phyloP scores from a whole-genome alignment of 1,140 invertebrate species.

The Hirudo medicinalis region DNA sequence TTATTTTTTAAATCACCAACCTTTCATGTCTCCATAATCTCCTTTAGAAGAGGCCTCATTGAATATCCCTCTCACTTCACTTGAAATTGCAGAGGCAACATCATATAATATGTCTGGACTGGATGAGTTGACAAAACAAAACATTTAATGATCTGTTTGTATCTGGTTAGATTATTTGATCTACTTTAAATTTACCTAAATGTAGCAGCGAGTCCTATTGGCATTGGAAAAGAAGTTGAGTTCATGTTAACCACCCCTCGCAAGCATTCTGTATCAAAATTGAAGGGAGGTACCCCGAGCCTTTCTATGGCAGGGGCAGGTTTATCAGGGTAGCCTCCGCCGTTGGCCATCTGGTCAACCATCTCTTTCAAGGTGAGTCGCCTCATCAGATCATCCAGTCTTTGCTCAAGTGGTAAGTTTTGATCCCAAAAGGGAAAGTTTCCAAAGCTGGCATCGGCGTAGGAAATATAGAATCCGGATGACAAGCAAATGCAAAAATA shows the following conservation, averaged over 20 bases:
- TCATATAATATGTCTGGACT: slow-evolving; percentile 28
- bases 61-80: slow-evolving; percentile 34
- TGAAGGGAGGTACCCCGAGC: slow-evolving; percentile 24
- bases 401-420: slow-evolving; percentile 28
- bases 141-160: background rate
- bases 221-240: slow-evolving; percentile 23
- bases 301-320: slow-evolving; percentile 23
- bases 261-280: slow-evolving; percentile 25
- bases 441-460: too few relatives aligned
- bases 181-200: background rate
- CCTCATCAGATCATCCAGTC: slow-evolving; percentile 31
- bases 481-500: background rate
- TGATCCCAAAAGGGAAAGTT: slow-evolving; percentile 23
- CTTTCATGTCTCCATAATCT: slow-evolving; percentile 25
- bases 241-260: slow-evolving; percentile 21
- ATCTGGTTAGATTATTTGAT: background rate
- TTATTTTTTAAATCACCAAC: slow-evolving; percentile 21
- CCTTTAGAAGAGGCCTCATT: slow-evolving; percentile 30
- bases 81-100: slow-evolving; percentile 31
- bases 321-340: slow-evolving; percentile 20
- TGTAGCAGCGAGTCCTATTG: slow-evolving; percentile 11
- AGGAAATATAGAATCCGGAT: background rate
- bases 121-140: slow-evolving; percentile 8
- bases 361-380: slow-evolving; percentile 27
- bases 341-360: slow-evolving; percentile 23